Conservation (phyloP, 2,888 invertebrate genomes). For the Aleiodes testaceus region DNA sequence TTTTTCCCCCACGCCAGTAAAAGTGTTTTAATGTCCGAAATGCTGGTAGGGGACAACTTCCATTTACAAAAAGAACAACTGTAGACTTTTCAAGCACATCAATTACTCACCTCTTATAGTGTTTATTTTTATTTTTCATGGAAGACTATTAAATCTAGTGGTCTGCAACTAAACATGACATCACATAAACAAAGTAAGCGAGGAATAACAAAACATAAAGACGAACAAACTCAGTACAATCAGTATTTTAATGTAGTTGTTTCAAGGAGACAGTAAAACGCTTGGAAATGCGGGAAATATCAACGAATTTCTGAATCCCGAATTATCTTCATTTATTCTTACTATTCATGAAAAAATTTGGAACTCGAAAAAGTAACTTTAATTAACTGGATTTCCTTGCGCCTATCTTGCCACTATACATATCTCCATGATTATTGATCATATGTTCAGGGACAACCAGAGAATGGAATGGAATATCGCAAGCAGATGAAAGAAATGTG, state of each 20-base stretch:
- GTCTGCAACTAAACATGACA: constrained; percentile 7
- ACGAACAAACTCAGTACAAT: not conserved
- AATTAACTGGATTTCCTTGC: too few species aligned
- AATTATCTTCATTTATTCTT: too few species aligned
- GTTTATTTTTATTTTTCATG: constrained; percentile 11
- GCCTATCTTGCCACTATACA: too few species aligned
- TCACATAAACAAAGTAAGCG: not conserved
- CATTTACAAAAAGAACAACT: constrained; percentile 34
- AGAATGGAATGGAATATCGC: too few species aligned
- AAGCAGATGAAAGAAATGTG: too few species aligned
- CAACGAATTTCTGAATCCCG: not conserved
- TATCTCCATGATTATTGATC: too few species aligned
- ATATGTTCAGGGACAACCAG: too few species aligned
- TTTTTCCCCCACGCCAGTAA: constrained; percentile 10
- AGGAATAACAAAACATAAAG: not conserved
- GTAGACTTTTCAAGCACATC: constrained; percentile 20
- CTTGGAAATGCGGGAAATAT: not conserved
- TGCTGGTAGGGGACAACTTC: constrained; percentile 32
- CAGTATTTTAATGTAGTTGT: not conserved
- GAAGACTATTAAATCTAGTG: constrained; percentile 7
- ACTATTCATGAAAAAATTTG: too few species aligned
- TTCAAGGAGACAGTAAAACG: not conserved
- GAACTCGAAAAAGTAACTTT: too few species aligned
- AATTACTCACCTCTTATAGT: constrained; percentile 35
- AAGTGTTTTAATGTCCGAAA: constrained; percentile 4